Evolutionary conservation across 2,113 vertebrate genomes (phyloP).

Genomic region (Tamias sibiricus): DNA sequence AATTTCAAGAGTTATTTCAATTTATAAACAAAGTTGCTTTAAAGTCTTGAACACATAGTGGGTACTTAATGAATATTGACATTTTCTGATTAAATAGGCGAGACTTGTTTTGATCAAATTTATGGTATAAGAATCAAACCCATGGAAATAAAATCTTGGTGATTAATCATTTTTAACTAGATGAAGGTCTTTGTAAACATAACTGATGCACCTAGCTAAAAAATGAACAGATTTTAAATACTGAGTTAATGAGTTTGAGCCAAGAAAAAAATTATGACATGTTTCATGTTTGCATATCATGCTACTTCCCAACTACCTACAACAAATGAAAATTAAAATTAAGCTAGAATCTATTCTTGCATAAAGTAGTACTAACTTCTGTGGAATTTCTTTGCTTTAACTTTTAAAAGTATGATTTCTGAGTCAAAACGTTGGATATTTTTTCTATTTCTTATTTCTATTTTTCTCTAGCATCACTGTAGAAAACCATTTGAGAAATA

Average conservation of each 20-base stretch:
- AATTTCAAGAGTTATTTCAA: slow-evolving; percentile 1
- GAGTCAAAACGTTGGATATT: background rate
- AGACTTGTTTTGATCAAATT: background rate
- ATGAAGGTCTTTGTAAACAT: slow-evolving; percentile 34
- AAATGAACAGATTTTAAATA: slow-evolving; percentile 24
- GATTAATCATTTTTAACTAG: background rate
- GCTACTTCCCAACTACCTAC: background rate
- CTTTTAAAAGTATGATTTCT: slow-evolving; percentile 31
- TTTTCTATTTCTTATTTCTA: background rate
- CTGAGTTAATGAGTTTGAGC: background rate
- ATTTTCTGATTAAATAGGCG: background rate
- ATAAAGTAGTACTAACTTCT: background rate
- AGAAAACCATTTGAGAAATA: slow-evolving; percentile 1
- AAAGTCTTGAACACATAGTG: background rate
- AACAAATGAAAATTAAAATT: background rate
- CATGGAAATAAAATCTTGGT: slow-evolving; percentile 6
- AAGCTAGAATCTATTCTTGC: background rate
- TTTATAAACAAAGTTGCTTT: background rate
- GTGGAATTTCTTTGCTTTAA: background rate
- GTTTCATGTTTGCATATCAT: background rate
- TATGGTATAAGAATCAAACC: background rate
- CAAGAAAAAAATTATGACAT: background rate
- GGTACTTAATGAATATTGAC: background rate
- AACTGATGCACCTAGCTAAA: background rate
- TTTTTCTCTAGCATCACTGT: slow-evolving; percentile 2